Evolutionary conservation across 2,888 invertebrate species (phyloP).

Genomic region (Electrophaes corylata): DNA sequence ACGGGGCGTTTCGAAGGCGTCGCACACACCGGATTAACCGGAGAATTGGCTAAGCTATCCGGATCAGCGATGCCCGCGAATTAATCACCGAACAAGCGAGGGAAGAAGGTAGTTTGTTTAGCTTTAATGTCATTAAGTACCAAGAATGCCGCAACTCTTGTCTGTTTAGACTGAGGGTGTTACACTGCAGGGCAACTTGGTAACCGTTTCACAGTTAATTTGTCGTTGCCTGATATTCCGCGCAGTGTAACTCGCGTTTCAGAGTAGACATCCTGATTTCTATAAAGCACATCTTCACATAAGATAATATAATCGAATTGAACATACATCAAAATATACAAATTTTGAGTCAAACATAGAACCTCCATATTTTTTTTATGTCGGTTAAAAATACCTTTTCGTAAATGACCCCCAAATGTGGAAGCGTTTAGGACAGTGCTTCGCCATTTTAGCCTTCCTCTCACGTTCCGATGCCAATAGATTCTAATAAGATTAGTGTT

Average conservation of each 20-base stretch:
- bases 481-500: constrained; percentile 82
- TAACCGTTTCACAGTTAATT: too few species aligned
- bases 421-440: constrained; percentile 18
- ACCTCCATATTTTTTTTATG: too few species aligned
- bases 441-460: constrained; percentile 47
- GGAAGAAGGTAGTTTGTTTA: constrained; percentile 15
- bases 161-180: neutral
- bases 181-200: too few species aligned
- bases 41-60: constrained; percentile 67
- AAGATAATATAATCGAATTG: too few species aligned
- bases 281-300: too few species aligned
- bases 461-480: constrained; percentile 78
- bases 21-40: constrained; percentile 70
- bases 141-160: neutral
- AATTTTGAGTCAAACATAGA: too few species aligned
- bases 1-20: constrained; percentile 53
- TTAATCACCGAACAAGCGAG: constrained; percentile 58
- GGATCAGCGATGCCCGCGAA: constrained; percentile 52
- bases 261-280: too few species aligned
- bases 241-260: too few species aligned
- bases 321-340: too few species aligned
- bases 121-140: constrained; percentile 9
- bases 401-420: constrained; percentile 10
- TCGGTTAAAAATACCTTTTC: neutral
- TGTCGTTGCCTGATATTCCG: too few species aligned